Percentiles rank a stretch among this genome's conserved stretches.
These are phyloP conservation scores for Takifugu rubripes DNA, from an alignment of 2,797 vertebrate species.

Conservation along the genomic window DNA sequence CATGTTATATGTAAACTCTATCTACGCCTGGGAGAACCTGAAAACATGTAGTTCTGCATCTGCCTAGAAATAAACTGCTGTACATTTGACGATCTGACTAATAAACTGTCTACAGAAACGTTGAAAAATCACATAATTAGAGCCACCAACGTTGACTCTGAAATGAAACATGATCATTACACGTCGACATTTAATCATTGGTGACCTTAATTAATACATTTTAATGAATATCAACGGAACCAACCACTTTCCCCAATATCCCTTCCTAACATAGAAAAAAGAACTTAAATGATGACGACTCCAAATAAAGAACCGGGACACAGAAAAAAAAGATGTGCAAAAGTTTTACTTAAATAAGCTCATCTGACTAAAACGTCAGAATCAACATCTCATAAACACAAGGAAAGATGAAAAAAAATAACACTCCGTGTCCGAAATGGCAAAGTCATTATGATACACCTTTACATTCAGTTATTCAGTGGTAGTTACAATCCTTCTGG, in stretches of 20 bases:
- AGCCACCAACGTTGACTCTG: too few species aligned
- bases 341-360: slow-evolving; percentile 74
- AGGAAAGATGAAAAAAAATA: slow-evolving; percentile 51
- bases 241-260: too few species aligned
- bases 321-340: slow-evolving; percentile 23
- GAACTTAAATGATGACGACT: neutral
- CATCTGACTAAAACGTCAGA: slow-evolving; percentile 84
- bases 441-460: slow-evolving; percentile 67
- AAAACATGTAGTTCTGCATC: neutral
- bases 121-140: too few species aligned
- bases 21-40: neutral
- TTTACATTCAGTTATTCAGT: slow-evolving; percentile 54
- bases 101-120: too few species aligned
- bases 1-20: slow-evolving; percentile 7
- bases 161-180: too few species aligned
- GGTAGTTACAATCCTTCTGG: slow-evolving; percentile 37
- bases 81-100: too few species aligned
- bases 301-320: neutral
- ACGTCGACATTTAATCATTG: too few species aligned
- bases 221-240: too few species aligned
- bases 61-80: neutral
- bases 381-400: slow-evolving; percentile 49
- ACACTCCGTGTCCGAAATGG: slow-evolving; percentile 54
- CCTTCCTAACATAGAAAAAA: too few species aligned
- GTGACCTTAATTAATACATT: too few species aligned